Evolutionary conservation across 1,140 invertebrate species (phyloP).

Genomic region (Andrena cerasifolii): DNA sequence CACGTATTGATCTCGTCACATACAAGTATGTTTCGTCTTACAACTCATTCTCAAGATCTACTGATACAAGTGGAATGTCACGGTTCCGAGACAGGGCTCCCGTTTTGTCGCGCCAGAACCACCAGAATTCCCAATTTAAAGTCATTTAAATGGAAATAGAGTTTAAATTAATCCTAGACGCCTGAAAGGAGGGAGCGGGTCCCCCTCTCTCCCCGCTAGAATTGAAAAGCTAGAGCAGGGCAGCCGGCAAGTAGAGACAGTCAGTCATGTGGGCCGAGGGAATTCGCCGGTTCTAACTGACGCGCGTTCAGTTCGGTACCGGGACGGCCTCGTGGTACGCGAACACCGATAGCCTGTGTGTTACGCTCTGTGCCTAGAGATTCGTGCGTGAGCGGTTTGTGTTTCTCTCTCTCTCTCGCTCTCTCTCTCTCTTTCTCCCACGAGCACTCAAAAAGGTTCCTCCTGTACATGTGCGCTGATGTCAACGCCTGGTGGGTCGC

Average conservation of each 20-base stretch:
- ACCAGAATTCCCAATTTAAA: background rate
- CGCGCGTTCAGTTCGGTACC: constrained; percentile 44
- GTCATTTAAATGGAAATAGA: background rate
- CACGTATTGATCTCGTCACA: too few relatives aligned
- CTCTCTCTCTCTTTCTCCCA: constrained; percentile 2
- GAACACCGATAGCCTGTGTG: background rate
- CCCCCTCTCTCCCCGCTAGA: too few relatives aligned
- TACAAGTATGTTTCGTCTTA: too few relatives aligned
- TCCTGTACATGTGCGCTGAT: constrained; percentile 63
- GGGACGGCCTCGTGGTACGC: constrained; percentile 46
- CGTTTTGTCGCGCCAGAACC: background rate
- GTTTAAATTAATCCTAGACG: background rate
- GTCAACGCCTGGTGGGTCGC: constrained; percentile 77
- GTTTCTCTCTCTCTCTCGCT: background rate
- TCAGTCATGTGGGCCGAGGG: constrained; percentile 70
- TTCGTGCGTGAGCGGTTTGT: background rate
- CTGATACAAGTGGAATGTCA: too few relatives aligned
- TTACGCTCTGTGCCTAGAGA: constrained; percentile 24
- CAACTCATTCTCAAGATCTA: too few relatives aligned
- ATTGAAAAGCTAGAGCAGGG: constrained; percentile 27
- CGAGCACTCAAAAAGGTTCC: constrained; percentile 9
- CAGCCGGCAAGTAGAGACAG: constrained; percentile 50
- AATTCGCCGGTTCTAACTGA: constrained; percentile 66
- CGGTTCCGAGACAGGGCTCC: background rate
- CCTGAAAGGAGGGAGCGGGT: background rate